Conservation (phyloP, 2,797 vertebrate species). For the Lacerta viridis region DNA sequence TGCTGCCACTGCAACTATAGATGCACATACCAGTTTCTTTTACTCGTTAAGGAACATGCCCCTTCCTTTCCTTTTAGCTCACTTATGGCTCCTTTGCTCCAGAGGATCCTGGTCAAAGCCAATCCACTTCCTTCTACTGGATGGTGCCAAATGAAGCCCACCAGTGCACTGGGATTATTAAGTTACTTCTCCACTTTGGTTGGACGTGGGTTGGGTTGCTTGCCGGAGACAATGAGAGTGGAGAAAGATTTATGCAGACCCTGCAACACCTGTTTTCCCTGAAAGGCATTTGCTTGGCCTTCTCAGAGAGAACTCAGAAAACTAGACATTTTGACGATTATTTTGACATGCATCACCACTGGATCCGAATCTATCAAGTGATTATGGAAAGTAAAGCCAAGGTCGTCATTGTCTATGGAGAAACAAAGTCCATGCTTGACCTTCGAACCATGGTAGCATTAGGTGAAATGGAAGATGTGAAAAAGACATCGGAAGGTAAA, state of each 20-base stretch:
- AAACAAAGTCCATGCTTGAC: neutral
- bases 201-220: conserved; percentile 54
- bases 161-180: conserved; percentile 17
- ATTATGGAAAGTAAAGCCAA: neutral
- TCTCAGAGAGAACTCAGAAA: neutral
- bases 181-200: conserved; percentile 22
- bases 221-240: conserved; percentile 14
- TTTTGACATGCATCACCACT: neutral
- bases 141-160: conserved; percentile 29
- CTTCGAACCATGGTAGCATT: neutral
- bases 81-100: conserved; percentile 36
- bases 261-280: neutral
- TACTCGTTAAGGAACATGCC: neutral
- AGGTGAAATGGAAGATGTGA: neutral
- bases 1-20: no score
- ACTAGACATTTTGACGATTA: neutral
- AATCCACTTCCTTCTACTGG: conserved; percentile 11
- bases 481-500: neutral
- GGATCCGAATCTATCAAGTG: neutral
- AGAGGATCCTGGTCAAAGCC: neutral
- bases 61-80: conserved; percentile 6
- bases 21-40: neutral
- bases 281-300: conserved; percentile 21
- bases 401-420: neutral
- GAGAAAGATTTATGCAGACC: conserved; percentile 7